A percentile compares a stretch with the other conserved stretches of the same genome.
Evolutionary conservation across 1,140 invertebrate species (phyloP).

Genomic region (Drosophila micromelanica): DNA sequence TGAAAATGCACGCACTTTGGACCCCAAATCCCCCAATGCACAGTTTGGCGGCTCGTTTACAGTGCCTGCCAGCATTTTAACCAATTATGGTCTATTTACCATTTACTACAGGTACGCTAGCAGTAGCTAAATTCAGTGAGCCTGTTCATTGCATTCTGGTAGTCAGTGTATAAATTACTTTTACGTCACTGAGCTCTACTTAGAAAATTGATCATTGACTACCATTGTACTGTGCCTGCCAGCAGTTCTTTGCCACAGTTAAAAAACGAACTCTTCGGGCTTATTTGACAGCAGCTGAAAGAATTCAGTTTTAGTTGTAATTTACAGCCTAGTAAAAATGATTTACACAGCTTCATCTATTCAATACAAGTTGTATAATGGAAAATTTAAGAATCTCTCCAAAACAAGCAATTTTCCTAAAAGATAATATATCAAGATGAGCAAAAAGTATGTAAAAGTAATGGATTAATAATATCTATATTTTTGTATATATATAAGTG

Average conservation of each 20-base stretch:
- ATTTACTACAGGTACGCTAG: conserved; percentile 9
- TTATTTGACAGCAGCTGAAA: background rate
- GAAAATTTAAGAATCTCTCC: no score
- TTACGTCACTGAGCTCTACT: conserved; percentile 4
- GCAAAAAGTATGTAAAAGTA: no score
- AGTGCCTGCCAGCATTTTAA: conserved; percentile 38
- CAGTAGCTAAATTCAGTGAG: background rate
- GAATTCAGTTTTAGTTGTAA: no score
- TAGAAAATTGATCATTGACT: conserved; percentile 1
- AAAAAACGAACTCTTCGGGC: background rate
- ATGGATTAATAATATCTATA: no score
- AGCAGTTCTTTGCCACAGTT: background rate
- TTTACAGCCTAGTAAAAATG: no score
- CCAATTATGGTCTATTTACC: conserved; percentile 22
- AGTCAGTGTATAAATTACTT: conserved; percentile 31
- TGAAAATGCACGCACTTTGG: conserved; percentile 68
- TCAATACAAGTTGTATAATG: no score
- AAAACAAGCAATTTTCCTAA: no score
- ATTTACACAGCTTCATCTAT: no score
- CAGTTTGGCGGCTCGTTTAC: conserved; percentile 60
- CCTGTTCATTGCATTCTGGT: background rate
- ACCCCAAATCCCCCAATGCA: conserved; percentile 18
- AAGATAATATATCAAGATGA: no score
- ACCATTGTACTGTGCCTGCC: background rate
- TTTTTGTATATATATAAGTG: no score